Evolutionary conservation across 2,888 invertebrate species (phyloP).

Genomic region (Myopa tessellatipennis): DNA sequence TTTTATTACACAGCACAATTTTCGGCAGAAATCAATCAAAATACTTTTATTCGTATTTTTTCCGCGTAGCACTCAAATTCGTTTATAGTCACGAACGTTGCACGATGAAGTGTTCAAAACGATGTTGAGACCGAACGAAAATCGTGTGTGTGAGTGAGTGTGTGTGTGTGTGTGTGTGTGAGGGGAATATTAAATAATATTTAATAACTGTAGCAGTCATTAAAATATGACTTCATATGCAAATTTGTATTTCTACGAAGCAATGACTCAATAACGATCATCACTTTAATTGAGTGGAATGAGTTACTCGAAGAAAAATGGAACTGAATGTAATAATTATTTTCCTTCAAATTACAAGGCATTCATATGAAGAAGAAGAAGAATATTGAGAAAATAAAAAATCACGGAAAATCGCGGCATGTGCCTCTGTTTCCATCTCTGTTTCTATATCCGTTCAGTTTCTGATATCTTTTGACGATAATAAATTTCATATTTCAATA

Average conservation of each 20-base stretch:
- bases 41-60: conserved; percentile 6
- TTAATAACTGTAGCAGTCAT: neutral
- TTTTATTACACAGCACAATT: conserved; percentile 11
- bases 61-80: neutral
- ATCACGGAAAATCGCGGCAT: too few relatives aligned
- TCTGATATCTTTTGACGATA: too few relatives aligned
- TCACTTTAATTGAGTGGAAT: neutral
- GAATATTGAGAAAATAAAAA: too few relatives aligned
- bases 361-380: too few relatives aligned
- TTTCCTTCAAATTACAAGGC: too few relatives aligned
- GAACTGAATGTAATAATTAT: neutral
- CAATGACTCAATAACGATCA: conserved; percentile 13
- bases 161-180: neutral
- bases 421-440: too few relatives aligned
- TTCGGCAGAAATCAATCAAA: conserved; percentile 34
- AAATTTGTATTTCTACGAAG: neutral
- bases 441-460: too few relatives aligned
- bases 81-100: neutral
- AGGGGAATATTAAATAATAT: neutral
- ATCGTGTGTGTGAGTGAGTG: neutral
- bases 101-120: neutral
- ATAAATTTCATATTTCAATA: too few relatives aligned
- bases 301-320: neutral
- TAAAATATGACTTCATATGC: neutral
- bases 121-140: neutral